Evolutionary conservation across 1,140 invertebrate species (phyloP).

Genomic region (Mya arenaria): DNA sequence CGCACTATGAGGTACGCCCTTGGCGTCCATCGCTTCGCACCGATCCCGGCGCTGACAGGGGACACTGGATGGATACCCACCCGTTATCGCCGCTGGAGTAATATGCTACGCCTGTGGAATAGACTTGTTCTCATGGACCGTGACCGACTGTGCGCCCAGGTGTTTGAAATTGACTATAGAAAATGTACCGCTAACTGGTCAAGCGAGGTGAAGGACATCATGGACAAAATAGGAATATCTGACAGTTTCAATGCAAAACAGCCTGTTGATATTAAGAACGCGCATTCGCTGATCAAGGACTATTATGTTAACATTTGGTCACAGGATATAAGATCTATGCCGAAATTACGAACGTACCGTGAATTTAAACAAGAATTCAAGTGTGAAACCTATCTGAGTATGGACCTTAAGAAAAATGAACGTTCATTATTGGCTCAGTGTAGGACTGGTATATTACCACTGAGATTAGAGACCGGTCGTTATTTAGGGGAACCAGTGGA

Average conservation of each 20-base stretch:
- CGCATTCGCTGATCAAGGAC: not conserved
- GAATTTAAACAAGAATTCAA: not conserved
- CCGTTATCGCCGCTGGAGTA: not conserved
- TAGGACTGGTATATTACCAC: not conserved
- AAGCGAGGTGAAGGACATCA: conserved; percentile 19
- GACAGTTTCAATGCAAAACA: not conserved
- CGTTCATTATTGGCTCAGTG: too few relatives aligned
- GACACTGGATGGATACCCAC: conserved; percentile 8
- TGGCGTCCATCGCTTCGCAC: conserved; percentile 50
- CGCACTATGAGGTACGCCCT: conserved; percentile 49
- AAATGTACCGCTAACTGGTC: conserved; percentile 37
- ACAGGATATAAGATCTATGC: not conserved
- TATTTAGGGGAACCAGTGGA: not conserved
- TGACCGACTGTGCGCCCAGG: not conserved
- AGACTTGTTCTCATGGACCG: conserved; percentile 1
- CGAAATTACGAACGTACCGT: not conserved
- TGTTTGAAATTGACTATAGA: conserved; percentile 26
- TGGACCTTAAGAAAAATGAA: conserved; percentile 1
- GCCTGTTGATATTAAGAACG: not conserved
- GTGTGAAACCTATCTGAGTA: not conserved
- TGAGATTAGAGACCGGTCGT: not conserved
- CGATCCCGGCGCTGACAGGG: conserved; percentile 4
- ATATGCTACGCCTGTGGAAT: conserved; percentile 32
- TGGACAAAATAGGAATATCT: not conserved
- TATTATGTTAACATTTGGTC: not conserved